Evolutionary conservation across 2,888 invertebrate species (phyloP).

Genomic region (Monochamus alternatus): DNA sequence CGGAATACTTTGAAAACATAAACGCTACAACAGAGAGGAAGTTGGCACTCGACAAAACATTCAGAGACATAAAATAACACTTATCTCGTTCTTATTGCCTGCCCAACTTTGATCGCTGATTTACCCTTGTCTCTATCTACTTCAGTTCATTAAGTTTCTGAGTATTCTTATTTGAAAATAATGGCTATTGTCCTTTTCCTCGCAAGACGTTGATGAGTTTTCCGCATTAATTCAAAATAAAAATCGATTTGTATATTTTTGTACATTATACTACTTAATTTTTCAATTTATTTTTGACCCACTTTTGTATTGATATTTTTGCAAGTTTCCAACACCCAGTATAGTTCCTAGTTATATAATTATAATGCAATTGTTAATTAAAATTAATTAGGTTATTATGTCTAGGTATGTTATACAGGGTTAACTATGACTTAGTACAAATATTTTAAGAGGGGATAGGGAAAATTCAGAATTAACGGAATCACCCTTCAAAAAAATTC

Average conservation of each 20-base stretch:
- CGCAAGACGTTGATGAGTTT: slow-evolving; percentile 6
- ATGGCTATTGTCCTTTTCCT: slow-evolving; percentile 21
- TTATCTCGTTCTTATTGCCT: slow-evolving; percentile 25
- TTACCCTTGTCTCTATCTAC: slow-evolving; percentile 32
- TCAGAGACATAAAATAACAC: slow-evolving; percentile 27
- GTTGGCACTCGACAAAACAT: slow-evolving; percentile 10
- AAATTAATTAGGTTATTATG: no score
- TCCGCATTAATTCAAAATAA: not conserved
- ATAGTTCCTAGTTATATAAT: no score
- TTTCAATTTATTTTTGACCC: not conserved
- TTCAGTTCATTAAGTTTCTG: slow-evolving; percentile 30
- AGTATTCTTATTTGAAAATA: slow-evolving; percentile 31
- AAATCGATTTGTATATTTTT: not conserved
- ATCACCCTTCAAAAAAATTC: no score
- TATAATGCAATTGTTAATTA: no score
- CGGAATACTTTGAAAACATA: slow-evolving; percentile 4
- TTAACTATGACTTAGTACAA: no score
- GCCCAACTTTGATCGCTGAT: slow-evolving; percentile 29
- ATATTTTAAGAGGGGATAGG: no score
- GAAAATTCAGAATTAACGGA: no score
- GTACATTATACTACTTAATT: not conserved
- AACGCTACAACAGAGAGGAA: slow-evolving; percentile 5
- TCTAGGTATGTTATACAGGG: no score
- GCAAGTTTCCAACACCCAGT: no score
- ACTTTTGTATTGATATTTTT: no score